Conservation (phyloP, 2,888 invertebrate species). For the Octodonta nipae region DNA sequence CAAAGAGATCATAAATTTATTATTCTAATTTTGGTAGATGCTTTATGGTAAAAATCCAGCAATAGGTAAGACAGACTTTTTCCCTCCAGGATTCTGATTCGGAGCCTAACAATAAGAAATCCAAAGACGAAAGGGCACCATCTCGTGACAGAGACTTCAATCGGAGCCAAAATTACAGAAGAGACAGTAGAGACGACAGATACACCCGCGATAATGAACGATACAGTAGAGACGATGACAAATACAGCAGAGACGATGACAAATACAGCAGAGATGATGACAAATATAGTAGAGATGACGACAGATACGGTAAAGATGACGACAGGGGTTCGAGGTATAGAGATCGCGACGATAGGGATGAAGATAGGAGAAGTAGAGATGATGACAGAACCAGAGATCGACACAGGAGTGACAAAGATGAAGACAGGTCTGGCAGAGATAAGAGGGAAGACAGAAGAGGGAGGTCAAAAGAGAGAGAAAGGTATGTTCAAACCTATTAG, state of each 20-base stretch:
- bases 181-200: conserved; percentile 9
- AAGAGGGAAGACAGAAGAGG: conserved; percentile 13
- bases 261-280: too few species aligned
- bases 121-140: conserved; percentile 7
- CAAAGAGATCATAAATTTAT: too few species aligned
- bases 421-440: conserved; percentile 9
- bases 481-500: too few species aligned
- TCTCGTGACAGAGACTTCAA: conserved; percentile 8
- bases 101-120: conserved; percentile 15
- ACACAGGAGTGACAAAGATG: conserved; percentile 19
- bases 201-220: conserved; percentile 8
- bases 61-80: conserved; percentile 30
- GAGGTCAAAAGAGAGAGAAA: conserved; percentile 31
- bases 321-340: conserved; percentile 6
- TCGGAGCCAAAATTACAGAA: conserved; percentile 8
- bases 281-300: conserved; percentile 12
- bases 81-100: conserved; percentile 31
- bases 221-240: too few species aligned
- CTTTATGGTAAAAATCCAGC: conserved; percentile 17
- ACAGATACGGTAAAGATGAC: conserved; percentile 16
- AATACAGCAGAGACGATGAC: too few species aligned
- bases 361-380: conserved; percentile 21
- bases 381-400: conserved; percentile 24
- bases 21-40: too few species aligned
- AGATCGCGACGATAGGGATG: conserved; percentile 21